These are phyloP conservation scores for Germaria angustata DNA, from an alignment of 2,888 invertebrate species.

Conservation along the genomic window DNA sequence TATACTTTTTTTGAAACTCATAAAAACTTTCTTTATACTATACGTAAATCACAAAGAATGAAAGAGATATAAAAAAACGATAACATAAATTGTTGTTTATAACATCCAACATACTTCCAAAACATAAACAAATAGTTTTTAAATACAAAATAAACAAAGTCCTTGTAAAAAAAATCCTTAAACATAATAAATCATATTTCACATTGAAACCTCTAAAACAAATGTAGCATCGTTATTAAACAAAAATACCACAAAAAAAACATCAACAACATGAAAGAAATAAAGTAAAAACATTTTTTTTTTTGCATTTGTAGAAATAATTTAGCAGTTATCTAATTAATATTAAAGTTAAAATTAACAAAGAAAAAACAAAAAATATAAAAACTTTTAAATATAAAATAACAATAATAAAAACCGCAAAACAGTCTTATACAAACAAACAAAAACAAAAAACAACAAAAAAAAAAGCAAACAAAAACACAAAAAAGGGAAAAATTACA, in stretches of 20 bases:
- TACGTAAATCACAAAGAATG: slow-evolving; percentile 53
- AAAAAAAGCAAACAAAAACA: no score
- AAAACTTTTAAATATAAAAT: slow-evolving; percentile 46
- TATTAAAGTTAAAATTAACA: slow-evolving; percentile 49
- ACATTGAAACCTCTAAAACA: slow-evolving; percentile 66
- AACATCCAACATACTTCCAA: slow-evolving; percentile 67
- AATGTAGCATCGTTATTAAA: slow-evolving; percentile 58
- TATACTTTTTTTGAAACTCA: slow-evolving; percentile 4
- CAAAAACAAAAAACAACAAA: no score
- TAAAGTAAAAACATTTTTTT: slow-evolving; percentile 32
- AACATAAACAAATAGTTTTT: slow-evolving; percentile 36
- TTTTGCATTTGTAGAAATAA: slow-evolving; percentile 67
- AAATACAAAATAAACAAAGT: slow-evolving; percentile 19
- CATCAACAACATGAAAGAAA: slow-evolving; percentile 23
- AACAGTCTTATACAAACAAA: slow-evolving; percentile 44
- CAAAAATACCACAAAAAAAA: slow-evolving; percentile 12
- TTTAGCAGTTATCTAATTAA: slow-evolving; percentile 65
- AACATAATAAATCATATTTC: slow-evolving; percentile 60
- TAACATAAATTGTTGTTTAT: slow-evolving; percentile 58
- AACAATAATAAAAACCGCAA: slow-evolving; percentile 19
- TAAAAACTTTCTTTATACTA: slow-evolving; percentile 47
- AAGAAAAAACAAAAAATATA: slow-evolving; percentile 15
- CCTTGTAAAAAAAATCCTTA: slow-evolving; percentile 55
- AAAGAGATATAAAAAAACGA: slow-evolving; percentile 22
- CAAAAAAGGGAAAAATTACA: slow-evolving; percentile 44